These are phyloP conservation scores for Colinus virginianus DNA, from an alignment of 2,113 vertebrate species.

Conservation along the genomic window DNA sequence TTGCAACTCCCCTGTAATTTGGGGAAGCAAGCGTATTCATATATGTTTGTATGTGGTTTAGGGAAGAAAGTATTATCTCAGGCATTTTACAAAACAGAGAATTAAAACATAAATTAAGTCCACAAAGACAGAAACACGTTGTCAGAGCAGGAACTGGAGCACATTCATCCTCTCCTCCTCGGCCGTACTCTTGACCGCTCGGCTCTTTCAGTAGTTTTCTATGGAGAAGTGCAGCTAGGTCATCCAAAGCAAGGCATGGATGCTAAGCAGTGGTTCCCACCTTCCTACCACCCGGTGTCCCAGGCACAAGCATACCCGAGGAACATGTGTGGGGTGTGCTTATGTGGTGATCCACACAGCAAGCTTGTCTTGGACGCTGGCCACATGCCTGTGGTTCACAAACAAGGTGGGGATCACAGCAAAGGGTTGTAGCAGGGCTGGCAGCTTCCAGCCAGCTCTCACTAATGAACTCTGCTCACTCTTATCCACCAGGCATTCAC, in stretches of 20 bases:
- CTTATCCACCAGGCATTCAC: background rate
- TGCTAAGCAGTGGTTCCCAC: background rate
- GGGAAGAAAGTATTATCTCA: slow-evolving; percentile 25
- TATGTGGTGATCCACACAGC: accelerated
- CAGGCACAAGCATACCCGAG: background rate
- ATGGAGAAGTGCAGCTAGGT: background rate
- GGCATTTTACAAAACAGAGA: slow-evolving; percentile 31
- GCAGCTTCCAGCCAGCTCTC: background rate
- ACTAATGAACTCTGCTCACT: background rate
- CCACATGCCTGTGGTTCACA: accelerated
- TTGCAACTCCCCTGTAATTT: slow-evolving; percentile 59
- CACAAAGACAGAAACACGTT: background rate
- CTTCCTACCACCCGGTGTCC: background rate
- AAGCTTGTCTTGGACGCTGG: background rate
- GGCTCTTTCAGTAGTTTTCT: background rate
- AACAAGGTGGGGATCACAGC: background rate
- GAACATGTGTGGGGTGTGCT: accelerated
- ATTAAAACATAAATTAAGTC: background rate
- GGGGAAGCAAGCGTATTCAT: slow-evolving; percentile 21
- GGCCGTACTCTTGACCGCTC: background rate
- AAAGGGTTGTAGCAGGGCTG: background rate
- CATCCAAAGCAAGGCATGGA: background rate
- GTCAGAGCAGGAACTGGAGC: background rate
- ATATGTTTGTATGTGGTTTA: background rate
- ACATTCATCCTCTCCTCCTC: background rate